Conservation (phyloP, 2,888 invertebrate species). For the Altica lythri region DNA sequence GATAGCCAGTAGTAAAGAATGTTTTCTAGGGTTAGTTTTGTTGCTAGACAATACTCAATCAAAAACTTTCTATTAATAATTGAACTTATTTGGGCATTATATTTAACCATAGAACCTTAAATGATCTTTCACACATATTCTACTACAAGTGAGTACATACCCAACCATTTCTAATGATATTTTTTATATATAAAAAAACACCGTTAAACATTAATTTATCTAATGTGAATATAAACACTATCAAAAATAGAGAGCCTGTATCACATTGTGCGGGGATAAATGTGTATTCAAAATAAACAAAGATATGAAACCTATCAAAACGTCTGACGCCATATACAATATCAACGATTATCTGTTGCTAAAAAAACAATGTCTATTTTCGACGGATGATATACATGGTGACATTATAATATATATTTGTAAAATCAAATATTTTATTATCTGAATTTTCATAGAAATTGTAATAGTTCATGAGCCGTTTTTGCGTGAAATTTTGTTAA, state of each 20-base stretch:
- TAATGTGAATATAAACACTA: no score
- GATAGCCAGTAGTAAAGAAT: no score
- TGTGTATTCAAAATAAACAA: conserved; percentile 31
- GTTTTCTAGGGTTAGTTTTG: no score
- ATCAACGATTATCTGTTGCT: conserved; percentile 11
- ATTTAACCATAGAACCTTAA: no score
- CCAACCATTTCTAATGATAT: background rate
- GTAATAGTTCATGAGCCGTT: no score
- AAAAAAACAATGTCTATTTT: conserved; percentile 15
- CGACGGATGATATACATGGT: conserved; percentile 6
- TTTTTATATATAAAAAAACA: background rate
- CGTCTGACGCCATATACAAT: conserved; percentile 28
- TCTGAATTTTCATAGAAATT: no score
- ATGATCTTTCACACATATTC: no score
- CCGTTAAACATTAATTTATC: background rate
- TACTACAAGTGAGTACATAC: background rate
- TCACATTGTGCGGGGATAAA: background rate
- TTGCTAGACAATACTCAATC: no score
- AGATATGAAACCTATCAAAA: conserved; percentile 30
- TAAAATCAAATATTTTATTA: background rate
- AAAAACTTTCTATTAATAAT: no score
- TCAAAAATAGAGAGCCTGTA: conserved; percentile 17
- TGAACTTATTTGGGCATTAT: no score
- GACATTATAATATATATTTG: background rate
- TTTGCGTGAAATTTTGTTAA: no score